These are phyloP conservation scores for Lepidurus arcticus DNA, from an alignment of 1,140 invertebrate species.

Conservation along the genomic window DNA sequence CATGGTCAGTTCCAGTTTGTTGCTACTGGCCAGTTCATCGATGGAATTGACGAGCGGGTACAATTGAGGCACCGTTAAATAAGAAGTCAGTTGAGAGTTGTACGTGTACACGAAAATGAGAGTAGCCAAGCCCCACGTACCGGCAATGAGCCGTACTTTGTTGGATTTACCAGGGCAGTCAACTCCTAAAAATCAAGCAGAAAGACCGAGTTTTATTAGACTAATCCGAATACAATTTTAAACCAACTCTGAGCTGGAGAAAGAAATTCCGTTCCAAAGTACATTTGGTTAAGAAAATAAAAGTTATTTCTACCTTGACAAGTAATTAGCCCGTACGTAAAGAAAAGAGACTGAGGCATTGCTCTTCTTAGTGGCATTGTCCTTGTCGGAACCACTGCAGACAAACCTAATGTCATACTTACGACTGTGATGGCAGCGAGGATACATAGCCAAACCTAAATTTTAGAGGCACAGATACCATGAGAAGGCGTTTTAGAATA, in stretches of 20 bases:
- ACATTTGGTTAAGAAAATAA: background rate
- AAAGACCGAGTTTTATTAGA: background rate
- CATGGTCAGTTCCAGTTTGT: background rate
- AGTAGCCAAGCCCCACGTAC: background rate
- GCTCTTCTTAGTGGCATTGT: background rate
- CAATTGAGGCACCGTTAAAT: background rate
- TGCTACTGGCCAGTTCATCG: background rate
- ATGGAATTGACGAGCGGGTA: background rate
- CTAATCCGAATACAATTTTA: background rate
- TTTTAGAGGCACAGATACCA: too few species aligned
- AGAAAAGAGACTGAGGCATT: background rate
- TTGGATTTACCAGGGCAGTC: background rate
- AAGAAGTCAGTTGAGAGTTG: background rate
- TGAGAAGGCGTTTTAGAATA: background rate
- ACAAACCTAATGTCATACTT: background rate
- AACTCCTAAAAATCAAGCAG: background rate
- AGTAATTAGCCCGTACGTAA: background rate
- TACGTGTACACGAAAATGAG: constrained; percentile 3
- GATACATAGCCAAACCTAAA: background rate
- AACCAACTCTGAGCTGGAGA: too few species aligned
- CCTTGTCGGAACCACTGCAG: background rate
- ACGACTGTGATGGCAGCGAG: background rate
- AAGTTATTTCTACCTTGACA: background rate
- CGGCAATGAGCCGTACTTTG: background rate
- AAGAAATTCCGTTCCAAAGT: background rate